phyloP scores from a whole-genome alignment of 2,888 invertebrate species.

The Ennomos erosarius region DNA sequence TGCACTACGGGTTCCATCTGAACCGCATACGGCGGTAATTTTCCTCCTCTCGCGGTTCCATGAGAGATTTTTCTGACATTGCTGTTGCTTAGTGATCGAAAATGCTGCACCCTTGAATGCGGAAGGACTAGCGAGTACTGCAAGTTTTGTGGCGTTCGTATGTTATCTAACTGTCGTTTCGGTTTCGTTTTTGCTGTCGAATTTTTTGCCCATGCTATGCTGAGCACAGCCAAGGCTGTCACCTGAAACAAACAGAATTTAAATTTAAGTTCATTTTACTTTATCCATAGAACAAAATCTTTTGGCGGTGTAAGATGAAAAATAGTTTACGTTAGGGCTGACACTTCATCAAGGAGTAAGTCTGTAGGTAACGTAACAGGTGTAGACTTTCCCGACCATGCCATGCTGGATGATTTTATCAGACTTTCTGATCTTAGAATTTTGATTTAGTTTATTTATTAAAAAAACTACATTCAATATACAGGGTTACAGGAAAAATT shows the following conservation, averaged over 20 bases:
- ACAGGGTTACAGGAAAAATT: too few relatives aligned
- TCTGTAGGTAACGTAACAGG: too few relatives aligned
- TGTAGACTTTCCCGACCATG: too few relatives aligned
- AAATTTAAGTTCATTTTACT: not conserved
- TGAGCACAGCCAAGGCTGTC: constrained; percentile 84
- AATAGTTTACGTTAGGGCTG: too few relatives aligned
- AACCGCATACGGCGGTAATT: constrained; percentile 89
- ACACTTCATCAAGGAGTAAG: too few relatives aligned
- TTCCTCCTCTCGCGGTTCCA: constrained; percentile 75
- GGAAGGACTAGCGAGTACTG: constrained; percentile 86
- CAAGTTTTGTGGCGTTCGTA: constrained; percentile 84
- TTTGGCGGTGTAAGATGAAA: too few relatives aligned
- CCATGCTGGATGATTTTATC: too few relatives aligned
- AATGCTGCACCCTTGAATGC: constrained; percentile 82
- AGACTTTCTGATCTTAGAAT: too few relatives aligned
- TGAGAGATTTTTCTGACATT: constrained; percentile 83
- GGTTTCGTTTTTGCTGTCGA: constrained; percentile 81
- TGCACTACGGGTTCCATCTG: constrained; percentile 93
- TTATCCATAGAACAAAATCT: not conserved
- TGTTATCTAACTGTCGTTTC: constrained; percentile 81
- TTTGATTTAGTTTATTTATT: too few relatives aligned
- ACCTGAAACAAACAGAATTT: constrained; percentile 80
- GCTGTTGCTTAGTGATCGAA: constrained; percentile 72
- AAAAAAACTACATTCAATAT: too few relatives aligned
- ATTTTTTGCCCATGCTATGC: constrained; percentile 78